Base-by-base conservation (phyloP, 2,888 invertebrate species). In the Falcaria lacertinaria region DNA sequence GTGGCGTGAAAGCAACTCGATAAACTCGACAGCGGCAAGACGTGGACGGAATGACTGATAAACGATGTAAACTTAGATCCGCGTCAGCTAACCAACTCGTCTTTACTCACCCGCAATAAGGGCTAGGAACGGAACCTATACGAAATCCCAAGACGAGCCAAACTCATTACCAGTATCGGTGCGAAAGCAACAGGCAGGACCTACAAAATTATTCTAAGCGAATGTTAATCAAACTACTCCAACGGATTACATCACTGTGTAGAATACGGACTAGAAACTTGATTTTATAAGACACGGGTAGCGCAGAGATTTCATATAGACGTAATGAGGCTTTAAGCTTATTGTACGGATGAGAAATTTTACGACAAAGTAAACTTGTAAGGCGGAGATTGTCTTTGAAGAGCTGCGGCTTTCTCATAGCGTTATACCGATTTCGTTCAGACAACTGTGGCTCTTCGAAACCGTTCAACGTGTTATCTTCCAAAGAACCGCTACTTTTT, bases 1-100 rank as follows among this genome's bases (percentile, higher is more conserved):
- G 68, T 64, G 75, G 80, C 81, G 83, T 81, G 84, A 88, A 87
- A 88, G 85, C 76, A 66, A 73, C 68, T 74, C 78, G 80, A 80
- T 85, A 85, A 82, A 80, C 81, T 75, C 78, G 72, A 50, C 65
- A 59, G 53, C 61, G 52, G 54, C 57, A 63, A 51, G 63, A 84
- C 86, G 84, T 83, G 87, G 47, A 63, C 64, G 35, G 86, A 74
- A 77, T 84, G 57, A 65, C 65, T 77, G 77, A 82, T 80, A 77
- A 70, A 74, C 67, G 52, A 61, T 55, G 52, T 60, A 65, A 60
- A 61, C 61, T 47, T 59, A 66, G 69, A 69, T 66, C 65, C 63
- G 56, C 64, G 60, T 58, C 52, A 53, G 53, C 58, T 48, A 57
- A 46, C 64, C 47, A 72, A 61, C 62, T 57, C 47, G 63, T 59